Base-by-base conservation (phyloP, 2,888 invertebrate species). In the Drosophila eohydei region DNA sequence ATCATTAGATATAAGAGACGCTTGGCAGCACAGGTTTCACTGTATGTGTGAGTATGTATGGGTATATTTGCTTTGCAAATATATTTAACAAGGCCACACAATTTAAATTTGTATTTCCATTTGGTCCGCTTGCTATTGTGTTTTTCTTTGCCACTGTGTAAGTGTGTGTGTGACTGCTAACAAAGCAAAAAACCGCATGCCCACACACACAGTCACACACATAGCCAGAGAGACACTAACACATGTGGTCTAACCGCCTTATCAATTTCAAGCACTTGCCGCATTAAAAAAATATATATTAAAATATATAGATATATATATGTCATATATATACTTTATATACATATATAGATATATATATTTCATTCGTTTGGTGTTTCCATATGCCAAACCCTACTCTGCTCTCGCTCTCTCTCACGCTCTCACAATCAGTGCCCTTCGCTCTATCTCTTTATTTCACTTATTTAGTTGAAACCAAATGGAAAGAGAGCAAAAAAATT, bases 221-320 rank as follows among this genome's bases (percentile, higher is more conserved):
- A 52, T 44, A 63, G 50, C 50, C 41, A 56, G 40, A 28, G 21
- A 44, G 36, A 54, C 34, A 67, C 51, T 57, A 26, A 55, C 51
- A 41, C 32, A 36, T 69, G 65, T 51, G 65, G 62, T 65, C 77
- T 59, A 67, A 71, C 82, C 67, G 69, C 74, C 86, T 88, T 86
- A 86, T 86, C 86, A 86, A 86, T 83, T 83, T 88, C 81, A 61
- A 85, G 81, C 85, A 89, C 79, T 88, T 88, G 68, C 75, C 77
- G 72, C 81, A 82, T 81, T 74, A 68, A 78, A 88, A 82, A 75
- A 71, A 71, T 40, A 57, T 69, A 80, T 85, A 71, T 78, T 74
- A 68, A 64, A 71, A 60, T 56, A 64, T 43, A n/a, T 44, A 3
- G 59, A 46, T 30, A 14, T 46, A 46, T 44, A 14, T 28, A 46